These are phyloP conservation scores for Lithophane leautieri DNA, from an alignment of 2,888 invertebrate species.

Conservation along the genomic window DNA sequence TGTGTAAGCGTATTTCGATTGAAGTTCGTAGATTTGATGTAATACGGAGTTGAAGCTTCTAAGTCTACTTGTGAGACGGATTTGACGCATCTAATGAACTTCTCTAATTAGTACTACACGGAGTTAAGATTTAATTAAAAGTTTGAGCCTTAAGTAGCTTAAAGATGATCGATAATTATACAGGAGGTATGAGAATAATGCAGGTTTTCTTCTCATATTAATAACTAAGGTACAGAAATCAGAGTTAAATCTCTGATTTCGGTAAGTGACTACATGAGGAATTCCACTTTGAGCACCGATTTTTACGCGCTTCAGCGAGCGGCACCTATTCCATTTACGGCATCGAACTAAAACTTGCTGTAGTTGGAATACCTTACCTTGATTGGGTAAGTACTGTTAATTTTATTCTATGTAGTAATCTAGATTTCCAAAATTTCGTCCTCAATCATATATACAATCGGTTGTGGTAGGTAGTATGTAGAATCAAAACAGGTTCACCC, in stretches of 20 bases:
- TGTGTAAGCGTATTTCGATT: conserved; percentile 22
- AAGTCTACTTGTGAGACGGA: not conserved
- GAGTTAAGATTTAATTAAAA: conserved; percentile 13
- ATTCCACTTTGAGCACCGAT: not conserved
- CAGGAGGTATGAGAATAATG: not conserved
- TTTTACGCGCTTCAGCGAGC: not conserved
- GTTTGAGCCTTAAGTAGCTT: conserved; percentile 6
- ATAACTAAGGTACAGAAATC: not conserved
- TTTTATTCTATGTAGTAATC: not conserved
- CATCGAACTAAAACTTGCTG: not conserved
- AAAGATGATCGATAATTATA: not conserved
- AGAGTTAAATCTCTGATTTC: not conserved
- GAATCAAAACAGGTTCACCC: not conserved
- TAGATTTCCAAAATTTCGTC: no score
- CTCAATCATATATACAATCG: not conserved
- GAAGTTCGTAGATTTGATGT: conserved; percentile 33
- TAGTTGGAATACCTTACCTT: not conserved
- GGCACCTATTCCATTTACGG: not conserved
- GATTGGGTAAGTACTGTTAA: not conserved
- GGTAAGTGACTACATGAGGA: not conserved
- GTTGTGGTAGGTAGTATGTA: no score
- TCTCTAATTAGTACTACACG: conserved; percentile 10
- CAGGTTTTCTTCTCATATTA: not conserved
- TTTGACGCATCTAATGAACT: conserved; percentile 14
- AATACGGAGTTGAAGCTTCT: conserved; percentile 6